Percentiles rank a stretch among this genome's conserved stretches.
Conservation (phyloP, 2,797 vertebrate species). For the Aldrovandia affinis region DNA sequence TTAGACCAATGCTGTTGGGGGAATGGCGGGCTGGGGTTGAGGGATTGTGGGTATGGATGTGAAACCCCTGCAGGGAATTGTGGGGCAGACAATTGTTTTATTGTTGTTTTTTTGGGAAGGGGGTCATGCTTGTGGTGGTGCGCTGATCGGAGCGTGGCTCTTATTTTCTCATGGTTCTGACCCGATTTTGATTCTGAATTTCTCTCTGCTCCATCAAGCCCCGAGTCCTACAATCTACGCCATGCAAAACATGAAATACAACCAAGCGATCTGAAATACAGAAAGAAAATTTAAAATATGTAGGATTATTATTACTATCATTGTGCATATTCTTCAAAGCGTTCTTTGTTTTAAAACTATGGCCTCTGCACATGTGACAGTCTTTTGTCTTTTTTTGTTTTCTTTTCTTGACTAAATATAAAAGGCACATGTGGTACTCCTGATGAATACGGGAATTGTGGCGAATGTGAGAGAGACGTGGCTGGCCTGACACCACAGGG, state of each 20-base stretch:
- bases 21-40: not conserved
- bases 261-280: conserved; percentile 16
- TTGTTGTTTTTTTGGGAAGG: not conserved
- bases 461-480: conserved; percentile 50
- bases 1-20: not conserved
- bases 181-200: not conserved
- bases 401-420: conserved; percentile 46
- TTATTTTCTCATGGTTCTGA: not conserved
- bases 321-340: conserved; percentile 58
- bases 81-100: too few relatives aligned
- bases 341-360: conserved; percentile 38
- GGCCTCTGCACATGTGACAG: conserved; percentile 30
- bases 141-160: not conserved
- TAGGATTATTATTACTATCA: conserved; percentile 66
- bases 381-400: conserved; percentile 46
- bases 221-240: conserved; percentile 1
- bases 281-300: conserved; percentile 35
- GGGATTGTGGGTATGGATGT: not conserved
- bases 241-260: conserved; percentile 22
- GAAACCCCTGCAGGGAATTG: not conserved
- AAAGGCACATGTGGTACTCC: conserved; percentile 76
- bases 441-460: conserved; percentile 63
- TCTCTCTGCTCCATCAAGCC: not conserved
- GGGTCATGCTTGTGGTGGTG: not conserved
- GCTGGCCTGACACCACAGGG: conserved; percentile 35